Evolutionary conservation across 2,113 vertebrate genomes (phyloP).

Genomic region (Sciurus niger): DNA sequence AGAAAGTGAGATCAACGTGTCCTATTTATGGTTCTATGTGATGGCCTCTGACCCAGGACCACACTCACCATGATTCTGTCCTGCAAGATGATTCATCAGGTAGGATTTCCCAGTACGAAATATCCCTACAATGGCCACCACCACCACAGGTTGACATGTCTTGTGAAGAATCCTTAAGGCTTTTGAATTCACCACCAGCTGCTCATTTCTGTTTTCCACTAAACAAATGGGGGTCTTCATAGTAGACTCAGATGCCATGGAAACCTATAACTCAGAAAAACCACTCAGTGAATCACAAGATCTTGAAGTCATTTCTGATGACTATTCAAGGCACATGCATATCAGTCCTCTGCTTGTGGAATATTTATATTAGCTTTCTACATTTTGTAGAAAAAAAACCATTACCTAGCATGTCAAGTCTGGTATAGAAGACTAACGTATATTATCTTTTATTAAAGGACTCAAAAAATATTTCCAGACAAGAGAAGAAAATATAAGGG

Average conservation of each 20-base stretch:
- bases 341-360: not conserved
- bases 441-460: not conserved
- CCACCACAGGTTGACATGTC: conserved; percentile 51
- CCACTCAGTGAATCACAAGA: not conserved
- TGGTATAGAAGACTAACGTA: not conserved
- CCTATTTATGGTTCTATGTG: not conserved
- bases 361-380: not conserved
- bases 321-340: not conserved
- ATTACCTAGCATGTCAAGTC: not conserved
- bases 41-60: not conserved
- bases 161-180: conserved; percentile 47
- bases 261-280: conserved; percentile 35
- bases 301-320: not conserved
- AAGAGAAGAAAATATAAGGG: no score
- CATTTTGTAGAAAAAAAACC: not conserved
- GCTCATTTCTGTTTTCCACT: conserved; percentile 48
- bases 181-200: not conserved
- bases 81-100: conserved; percentile 63
- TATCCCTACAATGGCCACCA: conserved; percentile 58
- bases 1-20: not conserved
- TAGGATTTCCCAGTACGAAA: conserved; percentile 68
- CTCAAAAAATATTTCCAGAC: not conserved
- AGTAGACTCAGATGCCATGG: not conserved
- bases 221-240: conserved; percentile 57
- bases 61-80: conserved; percentile 56